A percentile compares a stretch with the other conserved stretches of the same genome.
These are phyloP conservation scores for Tipula helvola DNA, from an alignment of 2,888 invertebrate species.

Conservation along the genomic window DNA sequence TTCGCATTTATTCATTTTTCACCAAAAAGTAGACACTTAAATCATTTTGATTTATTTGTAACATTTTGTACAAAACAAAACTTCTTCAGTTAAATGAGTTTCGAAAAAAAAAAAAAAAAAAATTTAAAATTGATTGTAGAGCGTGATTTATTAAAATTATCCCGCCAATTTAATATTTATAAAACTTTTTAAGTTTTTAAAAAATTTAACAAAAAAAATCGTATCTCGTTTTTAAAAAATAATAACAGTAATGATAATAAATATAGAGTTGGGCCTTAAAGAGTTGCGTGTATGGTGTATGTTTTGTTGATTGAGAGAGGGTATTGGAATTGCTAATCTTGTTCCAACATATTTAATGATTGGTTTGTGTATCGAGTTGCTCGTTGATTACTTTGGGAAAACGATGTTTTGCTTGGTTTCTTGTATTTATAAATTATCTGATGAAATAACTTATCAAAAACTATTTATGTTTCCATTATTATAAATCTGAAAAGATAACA, in stretches of 20 bases:
- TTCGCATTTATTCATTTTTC: constrained; percentile 7
- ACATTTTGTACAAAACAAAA: not conserved
- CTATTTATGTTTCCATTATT: constrained; percentile 4
- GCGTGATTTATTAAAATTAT: not conserved
- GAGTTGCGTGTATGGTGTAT: not conserved
- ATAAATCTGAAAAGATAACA: not conserved
- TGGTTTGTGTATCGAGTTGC: not conserved
- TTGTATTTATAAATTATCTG: not conserved
- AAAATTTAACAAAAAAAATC: constrained; percentile 4
- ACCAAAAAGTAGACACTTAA: not conserved
- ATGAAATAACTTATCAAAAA: not conserved
- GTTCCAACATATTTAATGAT: not conserved
- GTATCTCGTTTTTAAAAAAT: not conserved
- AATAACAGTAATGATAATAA: not conserved
- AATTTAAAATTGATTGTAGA: not conserved
- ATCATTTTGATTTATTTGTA: not conserved
- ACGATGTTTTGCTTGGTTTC: not conserved
- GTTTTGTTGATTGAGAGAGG: not conserved
- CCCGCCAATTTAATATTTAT: not conserved
- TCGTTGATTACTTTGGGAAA: not conserved
- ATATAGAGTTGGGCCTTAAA: not conserved
- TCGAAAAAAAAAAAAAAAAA: not conserved
- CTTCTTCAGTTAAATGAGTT: not conserved
- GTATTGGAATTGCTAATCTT: not conserved
- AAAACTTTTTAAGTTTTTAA: constrained; percentile 4